Evolutionary conservation across 2,888 invertebrate genomes (phyloP), one percentile per base, ranked within the genome.

Genomic region (Muschampia plurimacula): DNA sequence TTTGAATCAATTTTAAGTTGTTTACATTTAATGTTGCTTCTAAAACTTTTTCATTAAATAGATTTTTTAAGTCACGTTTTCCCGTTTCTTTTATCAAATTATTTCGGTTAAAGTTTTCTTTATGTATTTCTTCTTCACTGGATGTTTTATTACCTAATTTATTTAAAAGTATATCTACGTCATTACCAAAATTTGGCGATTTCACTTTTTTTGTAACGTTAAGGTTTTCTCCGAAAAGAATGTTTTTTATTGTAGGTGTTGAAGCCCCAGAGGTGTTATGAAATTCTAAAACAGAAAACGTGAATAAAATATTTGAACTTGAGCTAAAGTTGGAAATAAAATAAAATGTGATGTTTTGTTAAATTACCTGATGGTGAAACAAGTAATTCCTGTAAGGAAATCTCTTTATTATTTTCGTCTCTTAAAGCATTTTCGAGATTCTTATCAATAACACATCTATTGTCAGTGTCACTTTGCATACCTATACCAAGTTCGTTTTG

Each of bases 211-310:
- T 78, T 2, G 1, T 41, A 55, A 13, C 28, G 9, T n/a, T 57
- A 8, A 60, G 36, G 32, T 72, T 68, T n/a, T 85, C 82, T 1
- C 90, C 92, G 77, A 91, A 92, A 12, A 93, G 76, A 78, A 93
- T 89, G n/a, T 89, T 88, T 44, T 82, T 84, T 75, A 93, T 91
- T 7, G 86, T 82, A 3, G 93, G 92, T 2, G 93, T 92, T 0
- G 89, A 85, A 1, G 85, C 83, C 28, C 80, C 84, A 49, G 87
- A 84, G 28, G 76, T 72, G 13, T 75, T 77, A 60, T 78, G 74
- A 46, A 77, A 76, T 52, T 78, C 83, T 83, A 72, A 44, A 83
- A 80, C 22, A 70, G 66, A 63, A 65, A 55, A 65, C n/a, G 36
- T 55, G n/a, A 28, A 59, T 9, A 28, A 32, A 32, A 59, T 59